Percentiles rank a stretch among this genome's conserved stretches.
These are phyloP conservation scores for Nettapus auritus DNA, from an alignment of 2,113 vertebrate genomes.

Conservation along the genomic window DNA sequence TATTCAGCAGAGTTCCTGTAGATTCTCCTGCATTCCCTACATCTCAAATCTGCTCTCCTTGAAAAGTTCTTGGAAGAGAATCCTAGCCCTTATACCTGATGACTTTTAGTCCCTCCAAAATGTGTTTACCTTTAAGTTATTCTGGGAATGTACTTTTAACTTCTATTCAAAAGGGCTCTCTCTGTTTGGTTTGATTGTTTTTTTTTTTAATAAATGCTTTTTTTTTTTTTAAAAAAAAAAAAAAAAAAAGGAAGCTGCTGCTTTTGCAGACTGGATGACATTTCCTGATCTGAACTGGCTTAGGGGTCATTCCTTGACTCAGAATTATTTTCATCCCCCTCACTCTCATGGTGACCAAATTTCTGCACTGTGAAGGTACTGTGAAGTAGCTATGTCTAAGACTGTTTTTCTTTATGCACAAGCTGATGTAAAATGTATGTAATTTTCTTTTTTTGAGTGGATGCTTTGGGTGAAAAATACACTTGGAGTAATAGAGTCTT, in stretches of 20 bases:
- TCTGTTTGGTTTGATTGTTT: not conserved
- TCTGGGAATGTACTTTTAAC: not conserved
- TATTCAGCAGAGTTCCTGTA: not conserved
- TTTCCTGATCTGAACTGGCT: not conserved
- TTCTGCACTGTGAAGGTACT: not conserved
- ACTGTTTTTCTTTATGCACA: not conserved
- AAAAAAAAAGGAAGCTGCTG: not conserved
- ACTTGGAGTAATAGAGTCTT: slow-evolving; percentile 8
- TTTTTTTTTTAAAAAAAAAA: too few relatives aligned
- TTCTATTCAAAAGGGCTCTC: not conserved
- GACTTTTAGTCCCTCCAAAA: not conserved
- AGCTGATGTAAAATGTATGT: slow-evolving; percentile 38
- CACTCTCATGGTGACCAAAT: not conserved
- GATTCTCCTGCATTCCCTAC: not conserved
- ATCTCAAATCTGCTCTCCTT: not conserved
- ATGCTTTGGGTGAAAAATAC: slow-evolving; percentile 17
- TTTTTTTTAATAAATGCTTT: too few relatives aligned
- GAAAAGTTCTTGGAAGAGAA: not conserved
- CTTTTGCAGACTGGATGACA: not conserved
- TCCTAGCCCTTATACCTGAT: not conserved
- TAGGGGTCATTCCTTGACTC: not conserved
- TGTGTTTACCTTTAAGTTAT: not conserved
- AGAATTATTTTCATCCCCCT: not conserved
- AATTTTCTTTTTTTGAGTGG: not conserved
- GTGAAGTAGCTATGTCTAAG: not conserved